Evolutionary conservation across 2,113 vertebrate species (phyloP).

Genomic region (Melierax canorus): DNA sequence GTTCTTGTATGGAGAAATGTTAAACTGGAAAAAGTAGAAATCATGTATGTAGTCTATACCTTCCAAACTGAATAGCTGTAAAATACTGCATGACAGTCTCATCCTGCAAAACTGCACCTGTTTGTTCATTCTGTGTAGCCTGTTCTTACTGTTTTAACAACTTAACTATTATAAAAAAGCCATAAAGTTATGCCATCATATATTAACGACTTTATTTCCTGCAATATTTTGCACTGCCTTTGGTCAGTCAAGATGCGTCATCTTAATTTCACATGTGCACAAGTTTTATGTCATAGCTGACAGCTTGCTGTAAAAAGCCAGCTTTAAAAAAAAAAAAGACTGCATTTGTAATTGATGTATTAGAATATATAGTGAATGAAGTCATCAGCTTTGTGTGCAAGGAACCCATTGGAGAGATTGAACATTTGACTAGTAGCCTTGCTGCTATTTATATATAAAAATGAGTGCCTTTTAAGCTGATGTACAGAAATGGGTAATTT

Average conservation of each 20-base stretch:
- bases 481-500: neutral
- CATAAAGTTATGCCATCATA: accelerated
- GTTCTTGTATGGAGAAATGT: neutral
- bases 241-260: neutral
- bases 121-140: neutral
- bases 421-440: neutral
- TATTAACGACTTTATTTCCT: neutral
- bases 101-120: neutral
- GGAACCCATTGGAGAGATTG: neutral
- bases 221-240: neutral
- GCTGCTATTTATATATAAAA: neutral
- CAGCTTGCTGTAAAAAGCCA: neutral
- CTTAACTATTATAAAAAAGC: neutral
- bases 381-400: neutral
- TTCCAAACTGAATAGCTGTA: neutral
- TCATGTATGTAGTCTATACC: neutral
- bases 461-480: neutral
- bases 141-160: neutral
- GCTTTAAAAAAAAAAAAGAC: neutral
- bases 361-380: neutral
- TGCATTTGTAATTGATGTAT: neutral
- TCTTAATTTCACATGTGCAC: neutral
- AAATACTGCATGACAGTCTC: neutral
- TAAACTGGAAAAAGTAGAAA: neutral
- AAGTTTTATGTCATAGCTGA: neutral